Conservation (phyloP, 2,888 invertebrate genomes). For the Dioctria linearis region DNA sequence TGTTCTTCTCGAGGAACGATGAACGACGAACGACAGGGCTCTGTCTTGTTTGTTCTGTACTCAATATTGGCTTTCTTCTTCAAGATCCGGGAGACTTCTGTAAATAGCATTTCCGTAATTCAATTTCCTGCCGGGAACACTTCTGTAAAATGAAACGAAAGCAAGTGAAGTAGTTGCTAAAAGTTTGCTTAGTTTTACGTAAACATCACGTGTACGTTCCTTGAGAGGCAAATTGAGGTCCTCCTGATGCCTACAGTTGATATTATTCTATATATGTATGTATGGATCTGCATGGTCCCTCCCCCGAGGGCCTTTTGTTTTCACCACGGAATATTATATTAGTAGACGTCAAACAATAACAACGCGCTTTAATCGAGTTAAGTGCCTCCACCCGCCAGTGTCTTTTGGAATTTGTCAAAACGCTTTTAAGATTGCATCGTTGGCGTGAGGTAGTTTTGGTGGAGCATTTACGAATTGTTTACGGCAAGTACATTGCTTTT, state of each 20-base stretch:
- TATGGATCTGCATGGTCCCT: too few relatives aligned
- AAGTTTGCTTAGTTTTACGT: slow-evolving; percentile 53
- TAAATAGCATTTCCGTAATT: slow-evolving; percentile 54
- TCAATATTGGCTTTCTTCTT: slow-evolving; percentile 51
- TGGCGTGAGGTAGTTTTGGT: too few relatives aligned
- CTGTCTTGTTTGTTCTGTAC: slow-evolving; percentile 41
- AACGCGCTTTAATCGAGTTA: slow-evolving; percentile 29
- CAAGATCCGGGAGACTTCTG: slow-evolving; percentile 46
- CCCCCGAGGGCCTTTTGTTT: slow-evolving; percentile 15
- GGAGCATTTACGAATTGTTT: too few relatives aligned
- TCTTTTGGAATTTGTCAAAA: too few relatives aligned
- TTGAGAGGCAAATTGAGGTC: not conserved
- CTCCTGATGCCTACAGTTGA: not conserved
- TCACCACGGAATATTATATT: slow-evolving; percentile 22
- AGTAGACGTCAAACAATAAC: slow-evolving; percentile 44
- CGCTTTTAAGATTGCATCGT: too few relatives aligned
- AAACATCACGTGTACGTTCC: slow-evolving; percentile 49
- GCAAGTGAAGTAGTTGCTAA: slow-evolving; percentile 53
- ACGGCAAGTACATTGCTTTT: too few relatives aligned
- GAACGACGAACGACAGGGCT: not conserved
- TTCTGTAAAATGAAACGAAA: slow-evolving; percentile 54
- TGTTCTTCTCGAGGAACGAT: not conserved
- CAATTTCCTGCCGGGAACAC: slow-evolving; percentile 52
- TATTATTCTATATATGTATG: too few relatives aligned
- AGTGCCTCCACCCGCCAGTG: not conserved